phyloP scores from a whole-genome alignment of 2,113 vertebrate species.

The Sander vitreus region DNA sequence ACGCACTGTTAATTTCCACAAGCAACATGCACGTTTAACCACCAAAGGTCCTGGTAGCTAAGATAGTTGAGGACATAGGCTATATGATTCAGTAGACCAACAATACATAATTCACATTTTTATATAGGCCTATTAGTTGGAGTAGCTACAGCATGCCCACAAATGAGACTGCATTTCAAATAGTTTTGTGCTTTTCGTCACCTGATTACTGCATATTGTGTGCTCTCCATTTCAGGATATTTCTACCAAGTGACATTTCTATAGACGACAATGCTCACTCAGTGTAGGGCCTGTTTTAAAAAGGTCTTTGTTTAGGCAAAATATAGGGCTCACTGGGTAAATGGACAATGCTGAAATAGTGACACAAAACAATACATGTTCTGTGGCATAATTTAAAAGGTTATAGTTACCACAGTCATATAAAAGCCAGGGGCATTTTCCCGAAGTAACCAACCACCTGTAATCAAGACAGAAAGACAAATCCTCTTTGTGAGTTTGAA shows the following conservation, averaged over 20 bases:
- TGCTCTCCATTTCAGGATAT: constrained; percentile 15
- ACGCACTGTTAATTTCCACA: not conserved
- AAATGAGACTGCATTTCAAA: not conserved
- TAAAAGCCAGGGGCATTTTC: constrained; percentile 40
- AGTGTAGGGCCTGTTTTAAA: constrained; percentile 7
- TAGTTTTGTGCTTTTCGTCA: not conserved
- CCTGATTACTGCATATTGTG: not conserved
- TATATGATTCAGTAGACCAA: not conserved
- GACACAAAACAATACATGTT: constrained; percentile 49
- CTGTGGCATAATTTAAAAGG: constrained; percentile 36
- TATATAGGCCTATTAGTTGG: not conserved
- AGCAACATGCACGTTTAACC: not conserved
- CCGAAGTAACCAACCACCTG: constrained; percentile 40
- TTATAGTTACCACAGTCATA: not conserved
- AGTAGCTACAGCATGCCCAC: not conserved
- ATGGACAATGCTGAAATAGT: constrained; percentile 41
- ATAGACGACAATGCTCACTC: not conserved
- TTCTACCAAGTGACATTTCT: constrained; percentile 4
- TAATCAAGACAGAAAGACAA: constrained; percentile 55
- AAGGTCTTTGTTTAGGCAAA: constrained; percentile 35
- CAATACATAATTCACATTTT: not conserved
- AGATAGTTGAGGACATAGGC: not conserved
- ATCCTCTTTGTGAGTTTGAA: constrained; percentile 30
- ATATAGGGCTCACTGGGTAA: constrained; percentile 11
- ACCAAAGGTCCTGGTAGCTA: not conserved